phyloP scores from a whole-genome alignment of 2,888 invertebrate species.

The Eristalinus aeneus region DNA sequence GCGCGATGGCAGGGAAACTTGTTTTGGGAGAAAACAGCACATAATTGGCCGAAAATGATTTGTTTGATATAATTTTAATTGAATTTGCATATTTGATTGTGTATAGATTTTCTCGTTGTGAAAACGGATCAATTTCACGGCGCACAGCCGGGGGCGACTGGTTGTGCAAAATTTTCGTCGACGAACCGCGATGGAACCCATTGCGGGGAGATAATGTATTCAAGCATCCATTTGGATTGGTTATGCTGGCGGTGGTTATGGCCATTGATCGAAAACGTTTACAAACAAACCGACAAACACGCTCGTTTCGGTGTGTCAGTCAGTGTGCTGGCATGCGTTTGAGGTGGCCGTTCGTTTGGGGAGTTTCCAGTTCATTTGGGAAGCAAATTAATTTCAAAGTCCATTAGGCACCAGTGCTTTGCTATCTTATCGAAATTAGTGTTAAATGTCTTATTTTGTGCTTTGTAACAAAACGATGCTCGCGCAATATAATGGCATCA shows the following conservation, averaged over 20 bases:
- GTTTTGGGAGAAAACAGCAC: constrained; percentile 15
- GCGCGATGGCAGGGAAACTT: background rate
- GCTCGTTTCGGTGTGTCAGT: too few relatives aligned
- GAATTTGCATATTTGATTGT: constrained; percentile 64
- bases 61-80: constrained; percentile 55
- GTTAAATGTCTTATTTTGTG: too few relatives aligned
- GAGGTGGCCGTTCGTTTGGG: too few relatives aligned
- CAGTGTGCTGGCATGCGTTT: too few relatives aligned
- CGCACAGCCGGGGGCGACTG: background rate
- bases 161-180: background rate
- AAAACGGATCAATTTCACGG: constrained; percentile 25
- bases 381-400: too few relatives aligned
- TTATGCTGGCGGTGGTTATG: background rate
- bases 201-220: background rate
- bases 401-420: too few relatives aligned
- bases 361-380: too few relatives aligned
- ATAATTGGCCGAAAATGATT: constrained; percentile 37
- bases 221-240: background rate
- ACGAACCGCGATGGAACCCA: background rate
- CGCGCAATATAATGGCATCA: too few relatives aligned
- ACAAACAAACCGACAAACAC: background rate
- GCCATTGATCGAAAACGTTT: background rate
- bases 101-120: constrained; percentile 31
- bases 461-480: too few relatives aligned
- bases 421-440: too few relatives aligned